Evolutionary conservation across 2,113 vertebrate species (phyloP).

Genomic region (Dromaius novaehollandiae): DNA sequence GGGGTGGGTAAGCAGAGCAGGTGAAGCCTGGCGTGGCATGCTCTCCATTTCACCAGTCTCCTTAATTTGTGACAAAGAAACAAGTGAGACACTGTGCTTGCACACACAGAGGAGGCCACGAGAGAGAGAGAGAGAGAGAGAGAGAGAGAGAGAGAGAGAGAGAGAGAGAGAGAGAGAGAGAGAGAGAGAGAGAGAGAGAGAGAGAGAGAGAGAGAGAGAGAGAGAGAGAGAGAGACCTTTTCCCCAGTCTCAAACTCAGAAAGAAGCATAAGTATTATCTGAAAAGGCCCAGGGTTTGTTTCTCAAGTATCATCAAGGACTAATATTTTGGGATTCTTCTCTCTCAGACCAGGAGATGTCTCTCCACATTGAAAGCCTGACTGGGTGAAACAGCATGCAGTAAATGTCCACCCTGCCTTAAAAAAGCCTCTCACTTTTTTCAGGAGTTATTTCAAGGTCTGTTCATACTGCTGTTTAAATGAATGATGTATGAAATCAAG

Average conservation of each 20-base stretch:
- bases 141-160: background rate
- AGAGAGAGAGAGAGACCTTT: background rate
- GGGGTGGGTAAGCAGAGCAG: background rate
- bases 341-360: background rate
- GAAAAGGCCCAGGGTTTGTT: background rate
- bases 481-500: background rate
- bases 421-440: background rate
- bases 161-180: background rate
- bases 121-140: background rate
- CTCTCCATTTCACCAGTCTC: background rate
- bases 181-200: background rate
- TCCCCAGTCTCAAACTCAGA: background rate
- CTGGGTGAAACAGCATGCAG: background rate
- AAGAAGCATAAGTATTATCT: background rate
- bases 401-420: background rate
- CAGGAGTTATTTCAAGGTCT: background rate
- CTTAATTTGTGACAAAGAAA: background rate
- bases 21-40: background rate
- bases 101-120: background rate
- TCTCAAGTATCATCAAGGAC: background rate
- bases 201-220: background rate
- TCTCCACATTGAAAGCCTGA: background rate
- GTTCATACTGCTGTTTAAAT: background rate
- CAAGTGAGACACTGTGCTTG: background rate
- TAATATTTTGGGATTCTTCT: background rate